Evolutionary conservation across 2,797 vertebrate species (phyloP).

Genomic region (Danio tinwini): DNA sequence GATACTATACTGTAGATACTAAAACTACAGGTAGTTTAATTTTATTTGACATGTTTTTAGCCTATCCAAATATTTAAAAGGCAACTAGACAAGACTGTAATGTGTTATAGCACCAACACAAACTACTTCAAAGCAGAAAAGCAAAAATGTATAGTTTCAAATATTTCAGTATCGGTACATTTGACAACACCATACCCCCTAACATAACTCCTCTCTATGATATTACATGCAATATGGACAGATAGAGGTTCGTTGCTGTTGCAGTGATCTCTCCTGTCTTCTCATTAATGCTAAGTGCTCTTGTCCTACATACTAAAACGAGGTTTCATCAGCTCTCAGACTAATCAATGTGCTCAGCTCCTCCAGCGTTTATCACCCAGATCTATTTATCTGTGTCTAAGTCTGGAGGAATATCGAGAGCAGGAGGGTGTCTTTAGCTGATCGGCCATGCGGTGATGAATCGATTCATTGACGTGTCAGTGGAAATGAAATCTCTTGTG

Average conservation of each 20-base stretch:
- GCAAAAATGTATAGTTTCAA: no score
- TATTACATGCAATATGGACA: background rate
- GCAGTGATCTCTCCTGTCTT: conserved; percentile 11
- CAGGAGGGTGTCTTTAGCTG: conserved; percentile 5
- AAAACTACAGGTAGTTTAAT: no score
- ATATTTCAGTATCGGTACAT: no score
- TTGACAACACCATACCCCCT: background rate
- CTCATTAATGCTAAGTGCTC: conserved; percentile 19
- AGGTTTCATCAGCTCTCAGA: conserved; percentile 11
- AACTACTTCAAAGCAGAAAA: no score
- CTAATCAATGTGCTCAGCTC: conserved; percentile 14
- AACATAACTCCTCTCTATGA: conserved; percentile 10
- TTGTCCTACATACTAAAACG: background rate
- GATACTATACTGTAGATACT: no score
- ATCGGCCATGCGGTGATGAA: conserved; percentile 1
- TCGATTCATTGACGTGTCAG: conserved; percentile 9
- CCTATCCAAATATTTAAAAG: no score
- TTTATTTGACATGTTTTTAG: no score
- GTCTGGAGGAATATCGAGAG: conserved; percentile 17
- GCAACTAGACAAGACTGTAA: no score
- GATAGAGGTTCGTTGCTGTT: background rate
- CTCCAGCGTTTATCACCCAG: background rate
- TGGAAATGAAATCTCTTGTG: background rate
- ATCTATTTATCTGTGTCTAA: conserved; percentile 27
- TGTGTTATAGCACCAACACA: no score